Percentiles rank a stretch among this genome's conserved stretches.
These are phyloP conservation scores for Fragum whitleyi DNA, from an alignment of 2,888 invertebrate species.

Conservation along the genomic window DNA sequence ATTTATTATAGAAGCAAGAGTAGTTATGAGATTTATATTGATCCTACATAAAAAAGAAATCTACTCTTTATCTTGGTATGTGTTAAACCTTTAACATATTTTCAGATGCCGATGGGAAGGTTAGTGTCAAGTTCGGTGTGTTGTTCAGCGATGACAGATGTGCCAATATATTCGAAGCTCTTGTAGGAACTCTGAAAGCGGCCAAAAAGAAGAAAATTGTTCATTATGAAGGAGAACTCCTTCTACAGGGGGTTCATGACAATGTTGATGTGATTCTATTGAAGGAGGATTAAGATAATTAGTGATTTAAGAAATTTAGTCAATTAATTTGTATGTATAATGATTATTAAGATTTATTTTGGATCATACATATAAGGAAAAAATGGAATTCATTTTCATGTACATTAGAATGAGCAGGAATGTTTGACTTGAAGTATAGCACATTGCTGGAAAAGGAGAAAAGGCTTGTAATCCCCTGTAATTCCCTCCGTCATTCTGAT, in stretches of 20 bases:
- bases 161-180: constrained; percentile 81
- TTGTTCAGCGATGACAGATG: constrained; percentile 78
- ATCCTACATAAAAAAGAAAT: no score
- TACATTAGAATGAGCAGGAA: no score
- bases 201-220: constrained; percentile 80
- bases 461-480: no score
- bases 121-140: constrained; percentile 76
- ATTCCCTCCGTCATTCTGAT: no score
- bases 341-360: not conserved
- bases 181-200: constrained; percentile 80
- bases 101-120: constrained; percentile 62
- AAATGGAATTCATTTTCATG: no score
- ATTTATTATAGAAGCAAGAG: no score
- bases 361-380: not conserved
- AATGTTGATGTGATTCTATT: constrained; percentile 73
- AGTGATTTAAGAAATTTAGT: no score
- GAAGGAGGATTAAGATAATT: constrained; percentile 32
- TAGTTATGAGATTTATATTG: no score
- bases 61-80: no score
- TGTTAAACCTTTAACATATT: not conserved
- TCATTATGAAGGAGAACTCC: constrained; percentile 76
- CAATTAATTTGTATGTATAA: no score
- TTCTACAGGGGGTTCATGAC: constrained; percentile 81
- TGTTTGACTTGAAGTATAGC: no score
- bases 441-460: no score